Base-by-base conservation (phyloP, 2,888 invertebrate genomes). In the Andrena marginata region DNA sequence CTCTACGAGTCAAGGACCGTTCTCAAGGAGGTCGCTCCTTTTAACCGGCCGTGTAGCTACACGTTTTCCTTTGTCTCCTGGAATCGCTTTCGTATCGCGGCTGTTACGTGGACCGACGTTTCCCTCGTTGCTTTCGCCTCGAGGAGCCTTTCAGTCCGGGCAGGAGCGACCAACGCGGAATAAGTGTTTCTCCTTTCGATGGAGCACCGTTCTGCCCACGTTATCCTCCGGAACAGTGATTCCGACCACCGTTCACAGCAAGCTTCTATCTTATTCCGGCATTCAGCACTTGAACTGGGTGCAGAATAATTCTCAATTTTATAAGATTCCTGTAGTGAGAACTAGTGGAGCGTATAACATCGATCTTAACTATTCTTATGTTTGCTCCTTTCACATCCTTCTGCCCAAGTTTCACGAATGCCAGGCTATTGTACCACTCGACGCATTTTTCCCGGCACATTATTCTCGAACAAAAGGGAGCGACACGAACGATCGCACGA, bases 11-110 rank as follows among this genome's bases (percentile, higher is more conserved):
- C 94, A 94, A 94, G 92, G 94, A 94, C 94, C 94, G 92, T 93
- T 94, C 93, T 93, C 94, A 94, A 94, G 94, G 94, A 94, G 94
- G 93, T 93, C 92, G 93, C 92, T 91, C 89, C 87, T 91, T 91
- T 92, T 90, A 89, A 89, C 90, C 82, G 80, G 82, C 72, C 80
- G 77, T 84, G 81, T 78, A 83, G 73, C 73, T 82, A 87, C 82
- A 77, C 77, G 76, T 71, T 77, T 82, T 81, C 75, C 89, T 88
- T 87, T 89, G 88, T 89, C 87, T 88, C 86, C 80, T 33, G 68
- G 79, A 84, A 83, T 85, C 74, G 77, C 72, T 74, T 85, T 87
- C 73, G 80, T 82, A 78, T 86, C 75, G 60, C 67, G 23, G 23
- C 76, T 79, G 67, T 78, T 76, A 76, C 84, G 49, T 77, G 33